Percentiles rank a stretch among this genome's conserved stretches.
Conservation (phyloP, 2,888 invertebrate species). For the Balanococcus diminutus region DNA sequence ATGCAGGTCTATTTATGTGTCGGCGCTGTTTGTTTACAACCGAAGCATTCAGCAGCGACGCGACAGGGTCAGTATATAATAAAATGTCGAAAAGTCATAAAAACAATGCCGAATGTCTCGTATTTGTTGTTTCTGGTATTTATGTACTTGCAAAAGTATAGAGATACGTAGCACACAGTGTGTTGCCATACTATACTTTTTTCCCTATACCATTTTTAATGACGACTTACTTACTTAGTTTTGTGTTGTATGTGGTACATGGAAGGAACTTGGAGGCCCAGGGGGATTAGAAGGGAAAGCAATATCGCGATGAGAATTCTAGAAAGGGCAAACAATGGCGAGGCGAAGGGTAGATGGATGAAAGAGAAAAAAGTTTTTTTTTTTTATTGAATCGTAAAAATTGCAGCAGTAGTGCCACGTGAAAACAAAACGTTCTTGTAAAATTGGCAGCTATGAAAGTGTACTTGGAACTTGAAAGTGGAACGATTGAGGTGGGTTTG, state of each 20-base stretch:
- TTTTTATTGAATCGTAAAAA: slow-evolving; percentile 24
- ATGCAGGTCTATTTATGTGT: background rate
- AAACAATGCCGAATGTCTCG: background rate
- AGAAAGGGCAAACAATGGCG: background rate
- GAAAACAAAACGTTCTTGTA: background rate
- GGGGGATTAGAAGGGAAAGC: background rate
- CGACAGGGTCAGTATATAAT: background rate
- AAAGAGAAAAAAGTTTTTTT: background rate
- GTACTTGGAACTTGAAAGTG: background rate
- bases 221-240: background rate
- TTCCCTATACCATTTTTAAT: background rate
- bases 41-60: background rate
- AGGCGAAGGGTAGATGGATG: background rate
- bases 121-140: too few species aligned
- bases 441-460: slow-evolving; percentile 7
- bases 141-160: background rate
- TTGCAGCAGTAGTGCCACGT: background rate
- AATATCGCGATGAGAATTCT: background rate
- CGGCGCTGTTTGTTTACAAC: background rate
- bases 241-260: background rate
- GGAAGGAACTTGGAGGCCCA: background rate
- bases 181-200: background rate
- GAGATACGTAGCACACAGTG: background rate
- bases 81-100: slow-evolving; percentile 2
- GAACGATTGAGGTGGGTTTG: background rate